Evolutionary conservation across 2,888 invertebrate species (phyloP).

Genomic region (Aquatica leii): DNA sequence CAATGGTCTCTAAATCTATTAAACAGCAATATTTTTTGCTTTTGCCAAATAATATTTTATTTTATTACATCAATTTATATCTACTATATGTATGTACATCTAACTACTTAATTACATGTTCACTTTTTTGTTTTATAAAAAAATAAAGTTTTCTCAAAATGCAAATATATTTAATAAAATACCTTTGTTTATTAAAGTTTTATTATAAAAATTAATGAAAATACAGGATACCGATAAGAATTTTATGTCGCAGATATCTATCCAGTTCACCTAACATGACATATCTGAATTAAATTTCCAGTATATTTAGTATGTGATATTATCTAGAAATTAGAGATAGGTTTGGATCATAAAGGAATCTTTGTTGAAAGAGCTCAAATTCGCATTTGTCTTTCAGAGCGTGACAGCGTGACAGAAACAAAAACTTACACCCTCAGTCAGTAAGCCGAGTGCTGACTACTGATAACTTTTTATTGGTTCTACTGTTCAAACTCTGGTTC

Average conservation of each 20-base stretch:
- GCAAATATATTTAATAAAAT: no score
- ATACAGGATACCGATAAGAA: slow-evolving; percentile 1
- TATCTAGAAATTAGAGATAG: slow-evolving; percentile 28
- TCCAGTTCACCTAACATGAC: neutral
- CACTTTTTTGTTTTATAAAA: no score
- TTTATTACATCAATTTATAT: no score
- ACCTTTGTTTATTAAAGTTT: no score
- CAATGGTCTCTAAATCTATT: no score
- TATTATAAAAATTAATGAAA: no score
- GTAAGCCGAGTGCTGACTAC: slow-evolving; percentile 44
- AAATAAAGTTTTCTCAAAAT: no score
- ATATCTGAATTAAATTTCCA: slow-evolving; percentile 1
- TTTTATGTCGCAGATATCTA: slow-evolving; percentile 1
- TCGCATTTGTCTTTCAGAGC: slow-evolving; percentile 44
- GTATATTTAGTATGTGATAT: slow-evolving; percentile 1
- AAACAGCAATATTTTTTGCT: no score
- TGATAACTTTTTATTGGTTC: slow-evolving; percentile 48
- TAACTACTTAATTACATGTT: no score
- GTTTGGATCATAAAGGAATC: slow-evolving; percentile 34
- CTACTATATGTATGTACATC: no score
- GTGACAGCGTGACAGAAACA: slow-evolving; percentile 44
- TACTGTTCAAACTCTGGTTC: slow-evolving; percentile 40
- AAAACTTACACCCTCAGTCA: slow-evolving; percentile 42
- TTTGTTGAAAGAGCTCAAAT: slow-evolving; percentile 38
- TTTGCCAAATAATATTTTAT: no score